These are phyloP conservation scores for Physeter macrocephalus DNA, from an alignment of 2,113 vertebrate species.

Conservation along the genomic window DNA sequence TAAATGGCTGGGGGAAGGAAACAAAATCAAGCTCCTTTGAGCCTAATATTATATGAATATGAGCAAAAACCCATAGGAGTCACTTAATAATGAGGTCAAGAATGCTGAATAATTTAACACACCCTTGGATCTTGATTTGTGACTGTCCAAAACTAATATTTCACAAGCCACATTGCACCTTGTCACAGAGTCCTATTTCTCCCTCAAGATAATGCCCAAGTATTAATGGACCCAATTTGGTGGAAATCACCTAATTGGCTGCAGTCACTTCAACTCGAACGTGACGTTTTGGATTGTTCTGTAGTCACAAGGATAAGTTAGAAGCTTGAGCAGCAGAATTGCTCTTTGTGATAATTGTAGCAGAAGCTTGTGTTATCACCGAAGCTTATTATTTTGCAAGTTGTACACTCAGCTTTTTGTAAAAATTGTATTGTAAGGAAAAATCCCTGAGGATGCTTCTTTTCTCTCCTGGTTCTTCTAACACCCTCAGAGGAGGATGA, in stretches of 20 bases:
- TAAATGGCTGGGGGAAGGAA: background rate
- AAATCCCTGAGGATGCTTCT: conserved; percentile 56
- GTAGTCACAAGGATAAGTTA: conserved; percentile 19
- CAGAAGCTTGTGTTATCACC: conserved; percentile 48
- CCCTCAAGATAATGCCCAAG: conserved; percentile 64
- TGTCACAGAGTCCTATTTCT: conserved; percentile 65
- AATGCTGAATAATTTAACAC: conserved; percentile 67
- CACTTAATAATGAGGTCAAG: conserved; percentile 64
- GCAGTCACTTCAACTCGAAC: conserved; percentile 57
- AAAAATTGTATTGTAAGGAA: conserved; percentile 60
- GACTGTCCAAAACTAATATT: conserved; percentile 70
- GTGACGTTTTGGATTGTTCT: conserved; percentile 57
- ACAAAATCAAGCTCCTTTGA: conserved; percentile 40
- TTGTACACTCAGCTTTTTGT: conserved; percentile 71
- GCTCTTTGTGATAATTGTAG: conserved; percentile 62
- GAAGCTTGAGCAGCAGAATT: conserved; percentile 42
- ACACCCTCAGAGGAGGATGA: conserved; percentile 12
- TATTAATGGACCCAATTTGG: conserved; percentile 66
- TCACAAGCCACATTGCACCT: conserved; percentile 55
- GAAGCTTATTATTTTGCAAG: conserved; percentile 71
- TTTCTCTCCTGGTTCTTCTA: conserved; percentile 35
- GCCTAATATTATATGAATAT: conserved; percentile 35
- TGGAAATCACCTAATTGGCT: conserved; percentile 71
- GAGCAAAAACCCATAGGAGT: conserved; percentile 40
- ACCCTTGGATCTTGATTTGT: conserved; percentile 64